Percentiles rank a stretch among this genome's conserved stretches.
phyloP scores from a whole-genome alignment of 2,113 vertebrate genomes.

The Indicator indicator region DNA sequence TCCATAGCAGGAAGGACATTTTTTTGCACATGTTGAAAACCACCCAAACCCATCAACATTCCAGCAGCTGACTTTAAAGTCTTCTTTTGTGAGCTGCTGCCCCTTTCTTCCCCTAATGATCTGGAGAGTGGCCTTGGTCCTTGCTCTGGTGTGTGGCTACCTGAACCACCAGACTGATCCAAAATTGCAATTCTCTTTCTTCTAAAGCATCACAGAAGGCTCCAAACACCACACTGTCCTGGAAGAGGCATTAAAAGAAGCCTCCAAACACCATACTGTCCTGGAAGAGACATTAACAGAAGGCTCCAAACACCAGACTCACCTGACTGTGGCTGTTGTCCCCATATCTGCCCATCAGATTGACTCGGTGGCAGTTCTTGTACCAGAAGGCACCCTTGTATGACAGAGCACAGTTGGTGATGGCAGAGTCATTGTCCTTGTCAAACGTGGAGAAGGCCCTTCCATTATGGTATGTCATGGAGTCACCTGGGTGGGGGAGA shows the following conservation, averaged over 20 bases:
- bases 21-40: background rate
- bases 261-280: background rate
- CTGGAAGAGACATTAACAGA: background rate
- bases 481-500: conserved; percentile 85
- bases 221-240: too few species aligned
- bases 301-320: background rate
- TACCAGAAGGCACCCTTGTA: conserved; percentile 99
- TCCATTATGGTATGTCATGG: conserved; percentile 95
- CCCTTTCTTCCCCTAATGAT: fast-evolving
- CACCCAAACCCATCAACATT: background rate
- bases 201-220: background rate
- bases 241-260: background rate
- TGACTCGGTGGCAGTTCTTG: conserved; percentile 98
- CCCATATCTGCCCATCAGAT: conserved; percentile 95
- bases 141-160: background rate
- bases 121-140: background rate
- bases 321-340: conserved; percentile 98
- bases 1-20: background rate
- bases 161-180: background rate
- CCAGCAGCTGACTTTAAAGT: background rate
- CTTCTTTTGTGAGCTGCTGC: background rate
- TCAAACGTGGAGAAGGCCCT: conserved; percentile 95
- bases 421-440: conserved; percentile 94
- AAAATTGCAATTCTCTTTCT: background rate
- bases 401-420: conserved; percentile 97